A percentile compares a stretch with the other conserved stretches of the same genome.
Conservation (phyloP, 2,797 vertebrate genomes). For the Leuciscus waleckii region DNA sequence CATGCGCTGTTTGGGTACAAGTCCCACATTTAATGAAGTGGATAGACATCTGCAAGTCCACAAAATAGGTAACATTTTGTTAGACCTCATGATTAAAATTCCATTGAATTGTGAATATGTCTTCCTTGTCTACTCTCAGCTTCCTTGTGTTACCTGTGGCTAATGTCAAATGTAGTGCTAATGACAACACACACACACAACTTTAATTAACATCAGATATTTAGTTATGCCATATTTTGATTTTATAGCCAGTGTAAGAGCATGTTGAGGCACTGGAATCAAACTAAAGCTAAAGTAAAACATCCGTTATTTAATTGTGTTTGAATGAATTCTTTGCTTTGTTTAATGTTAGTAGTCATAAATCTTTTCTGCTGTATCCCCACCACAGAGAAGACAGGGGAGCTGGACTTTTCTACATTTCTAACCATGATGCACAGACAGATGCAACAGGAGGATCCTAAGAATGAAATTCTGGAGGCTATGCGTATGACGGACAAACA, state of each 20-base stretch:
- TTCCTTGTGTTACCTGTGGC: neutral
- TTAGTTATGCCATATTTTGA: neutral
- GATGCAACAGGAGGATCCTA: conserved; percentile 91
- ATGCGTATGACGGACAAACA: conserved; percentile 92
- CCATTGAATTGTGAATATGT: neutral
- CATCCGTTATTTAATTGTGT: neutral
- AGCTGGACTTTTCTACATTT: conserved; percentile 94
- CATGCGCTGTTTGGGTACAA: conserved; percentile 91
- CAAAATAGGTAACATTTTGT: conserved; percentile 81
- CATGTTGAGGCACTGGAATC: neutral
- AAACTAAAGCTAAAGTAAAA: neutral
- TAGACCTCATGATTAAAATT: neutral
- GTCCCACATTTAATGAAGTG: conserved; percentile 86
- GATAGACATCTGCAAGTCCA: conserved; percentile 88
- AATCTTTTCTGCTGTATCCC: conserved; percentile 1
- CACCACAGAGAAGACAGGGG: conserved; percentile 78
- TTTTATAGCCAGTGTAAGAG: neutral
- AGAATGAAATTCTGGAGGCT: conserved; percentile 89
- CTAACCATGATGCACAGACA: conserved; percentile 93
- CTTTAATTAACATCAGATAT: neutral
- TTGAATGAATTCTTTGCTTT: neutral
- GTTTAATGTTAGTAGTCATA: neutral
- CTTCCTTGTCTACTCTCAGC: neutral
- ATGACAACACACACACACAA: neutral
- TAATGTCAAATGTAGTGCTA: neutral